Conservation (phyloP, 1,140 invertebrate genomes). For the Dinothrombium tinctorium region DNA sequence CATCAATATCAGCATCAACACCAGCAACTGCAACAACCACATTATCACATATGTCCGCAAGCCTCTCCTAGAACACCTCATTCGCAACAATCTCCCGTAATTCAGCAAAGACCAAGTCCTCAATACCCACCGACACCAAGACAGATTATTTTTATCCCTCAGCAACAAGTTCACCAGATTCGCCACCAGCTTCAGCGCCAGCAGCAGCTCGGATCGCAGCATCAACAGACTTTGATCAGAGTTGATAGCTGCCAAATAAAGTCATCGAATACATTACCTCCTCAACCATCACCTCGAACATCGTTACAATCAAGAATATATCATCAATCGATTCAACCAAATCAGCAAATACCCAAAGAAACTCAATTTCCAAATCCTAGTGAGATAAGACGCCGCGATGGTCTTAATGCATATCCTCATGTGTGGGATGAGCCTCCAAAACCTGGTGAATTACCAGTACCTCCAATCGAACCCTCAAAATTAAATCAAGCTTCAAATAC, state of each 20-base stretch:
- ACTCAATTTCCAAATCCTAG: slow-evolving; percentile 11
- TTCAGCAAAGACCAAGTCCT: neutral
- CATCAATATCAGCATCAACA: neutral
- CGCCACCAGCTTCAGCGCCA: slow-evolving; percentile 4
- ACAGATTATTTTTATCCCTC: neutral
- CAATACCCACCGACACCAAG: neutral
- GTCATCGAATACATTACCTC: neutral
- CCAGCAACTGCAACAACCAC: slow-evolving; percentile 7
- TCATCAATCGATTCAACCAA: neutral
- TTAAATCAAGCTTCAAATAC: neutral
- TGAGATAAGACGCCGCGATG: slow-evolving; percentile 13
- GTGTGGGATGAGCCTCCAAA: slow-evolving; percentile 5
- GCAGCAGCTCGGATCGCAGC: neutral
- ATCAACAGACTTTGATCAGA: too few species aligned
- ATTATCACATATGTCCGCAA: too few species aligned
- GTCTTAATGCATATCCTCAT: slow-evolving; percentile 12
- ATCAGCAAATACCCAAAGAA: neutral
- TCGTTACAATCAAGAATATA: neutral
- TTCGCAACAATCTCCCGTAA: neutral
- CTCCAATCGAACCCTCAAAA: neutral
- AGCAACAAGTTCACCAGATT: neutral
- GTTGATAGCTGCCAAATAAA: neutral
- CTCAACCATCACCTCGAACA: neutral
- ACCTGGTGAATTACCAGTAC: slow-evolving; percentile 1
- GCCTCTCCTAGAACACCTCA: neutral